These are phyloP conservation scores for Apostichopus californicus DNA, from an alignment of 35 echinoderm and acorn worm genomes.

Conservation along the genomic window DNA sequence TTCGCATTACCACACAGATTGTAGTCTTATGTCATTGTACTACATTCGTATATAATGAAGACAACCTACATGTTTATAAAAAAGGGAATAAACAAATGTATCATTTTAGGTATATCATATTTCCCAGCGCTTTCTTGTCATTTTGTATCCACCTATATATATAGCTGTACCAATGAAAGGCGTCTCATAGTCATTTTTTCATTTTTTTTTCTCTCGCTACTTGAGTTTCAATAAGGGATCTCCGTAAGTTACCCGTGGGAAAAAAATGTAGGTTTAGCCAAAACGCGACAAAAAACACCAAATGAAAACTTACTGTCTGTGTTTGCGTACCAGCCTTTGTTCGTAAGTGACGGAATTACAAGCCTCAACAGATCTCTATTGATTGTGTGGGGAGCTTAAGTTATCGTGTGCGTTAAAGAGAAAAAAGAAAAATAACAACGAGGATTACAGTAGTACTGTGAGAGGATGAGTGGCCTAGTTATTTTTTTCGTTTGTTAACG, in stretches of 20 bases:
- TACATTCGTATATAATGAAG: too few relatives aligned
- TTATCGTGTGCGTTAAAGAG: slow-evolving; percentile 5
- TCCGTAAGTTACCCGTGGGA: neutral
- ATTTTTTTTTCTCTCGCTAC: too few relatives aligned
- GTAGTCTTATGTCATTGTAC: too few relatives aligned
- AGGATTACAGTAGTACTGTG: neutral
- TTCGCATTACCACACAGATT: too few relatives aligned
- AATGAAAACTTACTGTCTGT: slow-evolving; percentile 12
- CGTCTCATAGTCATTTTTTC: too few relatives aligned
- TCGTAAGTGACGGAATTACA: slow-evolving; percentile 1
- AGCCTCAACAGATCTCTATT: neutral
- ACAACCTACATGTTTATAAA: too few relatives aligned
- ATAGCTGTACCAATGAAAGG: too few relatives aligned
- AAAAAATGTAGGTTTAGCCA: neutral
- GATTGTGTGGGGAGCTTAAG: slow-evolving; percentile 8
- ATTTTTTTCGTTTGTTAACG: neutral
- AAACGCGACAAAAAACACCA: neutral
- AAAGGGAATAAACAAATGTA: too few relatives aligned
- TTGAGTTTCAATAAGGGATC: too few relatives aligned
- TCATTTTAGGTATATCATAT: too few relatives aligned
- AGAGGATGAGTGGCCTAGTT: neutral
- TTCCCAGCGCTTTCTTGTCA: too few relatives aligned
- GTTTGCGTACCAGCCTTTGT: neutral
- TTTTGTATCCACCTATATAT: too few relatives aligned
- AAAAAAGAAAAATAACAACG: neutral